Conservation (phyloP, 2,113 vertebrate species). For the Calyptommatus sinebrachiatus region DNA sequence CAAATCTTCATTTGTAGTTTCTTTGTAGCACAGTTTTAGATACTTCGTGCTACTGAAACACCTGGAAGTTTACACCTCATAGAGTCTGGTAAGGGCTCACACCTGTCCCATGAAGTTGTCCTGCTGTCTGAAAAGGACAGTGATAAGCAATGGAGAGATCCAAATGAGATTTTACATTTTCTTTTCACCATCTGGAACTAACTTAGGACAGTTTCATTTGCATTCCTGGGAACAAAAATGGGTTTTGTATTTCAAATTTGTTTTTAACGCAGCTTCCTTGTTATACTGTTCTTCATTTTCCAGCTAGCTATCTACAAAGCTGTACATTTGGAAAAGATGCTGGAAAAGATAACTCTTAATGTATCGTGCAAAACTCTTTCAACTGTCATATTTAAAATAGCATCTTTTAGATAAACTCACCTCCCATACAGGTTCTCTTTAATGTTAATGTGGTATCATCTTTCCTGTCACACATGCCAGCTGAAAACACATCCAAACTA, state of each 20-base stretch:
- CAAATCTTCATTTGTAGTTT: too few relatives aligned
- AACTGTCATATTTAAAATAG: constrained; percentile 44
- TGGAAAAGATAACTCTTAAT: too few relatives aligned
- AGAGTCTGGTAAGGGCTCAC: not conserved
- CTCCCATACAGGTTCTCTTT: not conserved
- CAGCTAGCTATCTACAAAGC: not conserved
- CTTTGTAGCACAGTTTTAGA: too few relatives aligned
- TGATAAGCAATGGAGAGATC: too few relatives aligned
- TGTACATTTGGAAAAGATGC: not conserved
- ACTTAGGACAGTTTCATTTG: not conserved
- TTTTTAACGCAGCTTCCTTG: not conserved
- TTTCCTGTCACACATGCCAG: constrained; percentile 32
- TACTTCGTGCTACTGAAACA: too few relatives aligned
- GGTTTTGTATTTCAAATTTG: not conserved
- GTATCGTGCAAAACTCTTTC: constrained; percentile 31
- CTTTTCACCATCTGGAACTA: not conserved
- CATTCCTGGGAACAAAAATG: not conserved
- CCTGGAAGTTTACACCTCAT: not conserved
- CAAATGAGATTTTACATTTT: too few relatives aligned
- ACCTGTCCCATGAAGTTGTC: too few relatives aligned
- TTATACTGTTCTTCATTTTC: not conserved
- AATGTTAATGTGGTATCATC: constrained; percentile 19
- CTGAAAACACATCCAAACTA: constrained; percentile 36
- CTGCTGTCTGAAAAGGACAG: too few relatives aligned
- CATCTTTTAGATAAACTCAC: not conserved